These are phyloP conservation scores for Steinernema feltiae DNA, from an alignment of 1,140 invertebrate genomes.

Conservation along the genomic window DNA sequence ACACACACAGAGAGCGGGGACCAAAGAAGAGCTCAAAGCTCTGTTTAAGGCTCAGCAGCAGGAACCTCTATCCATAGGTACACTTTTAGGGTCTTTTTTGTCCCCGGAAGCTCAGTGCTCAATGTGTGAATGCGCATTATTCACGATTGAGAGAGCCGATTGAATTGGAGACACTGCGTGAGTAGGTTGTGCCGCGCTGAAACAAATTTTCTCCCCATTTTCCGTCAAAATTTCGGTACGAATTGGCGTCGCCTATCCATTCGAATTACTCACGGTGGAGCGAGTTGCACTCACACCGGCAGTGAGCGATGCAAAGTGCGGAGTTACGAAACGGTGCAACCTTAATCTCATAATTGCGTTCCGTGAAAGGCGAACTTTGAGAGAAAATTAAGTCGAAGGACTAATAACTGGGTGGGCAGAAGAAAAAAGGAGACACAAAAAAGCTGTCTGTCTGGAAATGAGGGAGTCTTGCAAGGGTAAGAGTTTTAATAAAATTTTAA, in stretches of 20 bases:
- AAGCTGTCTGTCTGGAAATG: no score
- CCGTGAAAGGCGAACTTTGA: no score
- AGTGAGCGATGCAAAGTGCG: neutral
- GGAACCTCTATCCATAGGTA: neutral
- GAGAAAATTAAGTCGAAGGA: neutral
- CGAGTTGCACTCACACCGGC: neutral
- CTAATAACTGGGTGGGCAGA: neutral
- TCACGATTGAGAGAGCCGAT: neutral
- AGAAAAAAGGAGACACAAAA: neutral
- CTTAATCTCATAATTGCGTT: neutral
- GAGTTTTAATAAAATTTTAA: no score
- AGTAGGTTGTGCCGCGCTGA: no score
- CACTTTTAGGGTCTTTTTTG: neutral
- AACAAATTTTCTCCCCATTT: no score
- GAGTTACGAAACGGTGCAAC: no score
- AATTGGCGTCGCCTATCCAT: no score
- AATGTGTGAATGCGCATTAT: neutral
- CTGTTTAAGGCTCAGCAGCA: neutral
- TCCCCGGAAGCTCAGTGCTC: neutral
- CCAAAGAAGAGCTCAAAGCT: no score
- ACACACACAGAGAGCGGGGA: no score
- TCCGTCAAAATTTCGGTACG: no score
- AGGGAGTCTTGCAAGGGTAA: no score
- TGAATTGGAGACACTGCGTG: neutral
- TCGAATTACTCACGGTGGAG: neutral